Base-by-base conservation (phyloP, 1,140 invertebrate genomes). In the Lepidostoma basale region DNA sequence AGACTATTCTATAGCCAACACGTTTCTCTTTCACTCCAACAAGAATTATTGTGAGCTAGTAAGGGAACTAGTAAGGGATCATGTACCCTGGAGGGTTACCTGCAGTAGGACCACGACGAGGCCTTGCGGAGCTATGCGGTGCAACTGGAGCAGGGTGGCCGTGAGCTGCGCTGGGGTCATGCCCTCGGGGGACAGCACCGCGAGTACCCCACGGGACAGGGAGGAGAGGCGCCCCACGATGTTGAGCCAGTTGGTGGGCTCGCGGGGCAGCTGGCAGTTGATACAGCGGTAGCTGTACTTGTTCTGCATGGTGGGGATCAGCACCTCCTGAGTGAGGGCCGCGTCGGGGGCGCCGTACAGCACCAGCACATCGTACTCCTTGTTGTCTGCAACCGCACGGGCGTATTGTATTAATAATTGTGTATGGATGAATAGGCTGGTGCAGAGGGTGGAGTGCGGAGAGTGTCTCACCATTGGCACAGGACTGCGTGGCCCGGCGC, bases 271-370 rank as follows among this genome's bases (percentile, higher is more conserved):
- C 58, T 67, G 74, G 30, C 75, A 72, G 36, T 76, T 69, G 65
- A 78, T 76, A 30, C 81, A 79, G 14, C 80, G 74, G 75, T 81
- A 83, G 54, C 77, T 75, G 75, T 83, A 83, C 70, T 83, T 83
- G 69, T 79, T 75, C 40, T 78, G 74, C 22, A 83, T 74, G 1
- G 80, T 82, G 0, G 80, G 80, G 60, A 83, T 74, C 54, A 83
- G 70, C 45, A 77, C 77, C 36, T 79, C 80, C 40, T 78, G 75
- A 22, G 80, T 79, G 68, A 81, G 60, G 68, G 77, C 76, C 0
- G 74, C 76, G 75, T 83, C 80, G 44, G 79, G 77, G 12, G 72
- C 73, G 22, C 78, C 81, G 75, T 77, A 82, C 59, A 81, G 78
- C 39, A 83, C 80, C 52, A 81, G 64, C 64, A 80, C 79, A 74